A percentile compares a stretch with the other conserved stretches of the same genome.
Conservation (phyloP, 2,113 vertebrate genomes). For the Syrrhaptes paradoxus region DNA sequence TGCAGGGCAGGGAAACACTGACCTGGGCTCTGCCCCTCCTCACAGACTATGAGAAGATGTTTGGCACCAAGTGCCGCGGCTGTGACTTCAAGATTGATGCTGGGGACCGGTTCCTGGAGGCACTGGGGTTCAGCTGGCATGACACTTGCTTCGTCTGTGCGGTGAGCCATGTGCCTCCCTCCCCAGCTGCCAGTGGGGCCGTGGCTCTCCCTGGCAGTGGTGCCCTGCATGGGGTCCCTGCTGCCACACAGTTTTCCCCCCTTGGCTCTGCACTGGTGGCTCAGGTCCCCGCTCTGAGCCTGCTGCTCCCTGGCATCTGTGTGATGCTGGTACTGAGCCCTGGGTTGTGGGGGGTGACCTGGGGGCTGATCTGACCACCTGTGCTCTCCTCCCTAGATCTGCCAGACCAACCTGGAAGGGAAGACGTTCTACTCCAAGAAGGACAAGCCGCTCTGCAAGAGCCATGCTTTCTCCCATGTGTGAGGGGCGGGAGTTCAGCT, state of each 20-base stretch:
- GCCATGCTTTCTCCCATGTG: constrained; percentile 95
- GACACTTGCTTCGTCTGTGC: constrained; percentile 99
- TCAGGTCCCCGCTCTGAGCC: neutral
- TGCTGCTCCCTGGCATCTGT: neutral
- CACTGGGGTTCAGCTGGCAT: constrained; percentile 98
- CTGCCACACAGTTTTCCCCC: neutral
- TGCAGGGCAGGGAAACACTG: fast-evolving
- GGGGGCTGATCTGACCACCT: neutral
- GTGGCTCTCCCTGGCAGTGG: fast-evolving
- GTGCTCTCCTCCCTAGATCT: constrained; percentile 81
- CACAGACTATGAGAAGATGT: constrained; percentile 98
- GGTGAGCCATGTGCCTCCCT: constrained; percentile 78
- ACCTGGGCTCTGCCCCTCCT: neutral
- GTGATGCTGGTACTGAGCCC: neutral
- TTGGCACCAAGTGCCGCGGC: constrained; percentile 97
- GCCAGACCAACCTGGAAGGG: constrained; percentile 98
- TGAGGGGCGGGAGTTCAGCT: constrained; percentile 69
- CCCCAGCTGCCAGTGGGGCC: fast-evolving
- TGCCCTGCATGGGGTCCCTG: neutral
- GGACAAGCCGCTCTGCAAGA: constrained; percentile 99
- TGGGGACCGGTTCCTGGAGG: constrained; percentile 97
- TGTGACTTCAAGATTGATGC: constrained; percentile 99
- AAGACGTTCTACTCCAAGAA: constrained; percentile 99
- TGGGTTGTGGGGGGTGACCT: fast-evolving
- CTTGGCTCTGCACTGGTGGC: neutral